Conservation (phyloP, 2,113 vertebrate genomes). For the Cololabis saira region DNA sequence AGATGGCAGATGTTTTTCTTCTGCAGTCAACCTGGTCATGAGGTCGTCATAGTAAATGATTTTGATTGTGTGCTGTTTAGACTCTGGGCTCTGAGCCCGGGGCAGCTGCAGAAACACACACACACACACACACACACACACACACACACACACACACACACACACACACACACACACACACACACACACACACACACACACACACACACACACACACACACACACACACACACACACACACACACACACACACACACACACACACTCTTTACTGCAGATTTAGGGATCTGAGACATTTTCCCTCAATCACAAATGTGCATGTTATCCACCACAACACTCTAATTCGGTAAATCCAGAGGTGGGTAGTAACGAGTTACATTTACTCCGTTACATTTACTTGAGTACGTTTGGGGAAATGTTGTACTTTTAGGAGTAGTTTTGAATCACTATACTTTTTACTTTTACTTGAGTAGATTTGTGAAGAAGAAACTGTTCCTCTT, state of each 20-base stretch:
- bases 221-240: too few relatives aligned
- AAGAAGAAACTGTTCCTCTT: too few relatives aligned
- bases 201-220: constrained; percentile 1
- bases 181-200: constrained; percentile 1
- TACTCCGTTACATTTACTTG: too few relatives aligned
- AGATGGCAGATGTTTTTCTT: constrained; percentile 52
- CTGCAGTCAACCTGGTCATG: constrained; percentile 29
- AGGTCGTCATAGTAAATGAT: constrained; percentile 35
- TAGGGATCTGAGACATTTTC: constrained; percentile 7
- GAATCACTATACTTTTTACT: too few relatives aligned
- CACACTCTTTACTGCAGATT: constrained; percentile 13
- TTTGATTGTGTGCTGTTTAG: constrained; percentile 26
- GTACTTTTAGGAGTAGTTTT: too few relatives aligned
- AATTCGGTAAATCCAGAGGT: too few relatives aligned
- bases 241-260: background rate
- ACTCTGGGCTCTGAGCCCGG: constrained; percentile 54
- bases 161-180: constrained; percentile 14
- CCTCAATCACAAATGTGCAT: constrained; percentile 4
- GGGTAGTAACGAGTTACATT: too few relatives aligned
- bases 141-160: background rate
- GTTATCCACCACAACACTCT: background rate
- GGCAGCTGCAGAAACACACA: constrained; percentile 43
- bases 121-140: too few relatives aligned
- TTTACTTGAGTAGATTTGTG: too few relatives aligned
- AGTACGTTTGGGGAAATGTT: too few relatives aligned